phyloP scores from a whole-genome alignment of 2,888 invertebrate genomes.

The Tetranychus truncatus region DNA sequence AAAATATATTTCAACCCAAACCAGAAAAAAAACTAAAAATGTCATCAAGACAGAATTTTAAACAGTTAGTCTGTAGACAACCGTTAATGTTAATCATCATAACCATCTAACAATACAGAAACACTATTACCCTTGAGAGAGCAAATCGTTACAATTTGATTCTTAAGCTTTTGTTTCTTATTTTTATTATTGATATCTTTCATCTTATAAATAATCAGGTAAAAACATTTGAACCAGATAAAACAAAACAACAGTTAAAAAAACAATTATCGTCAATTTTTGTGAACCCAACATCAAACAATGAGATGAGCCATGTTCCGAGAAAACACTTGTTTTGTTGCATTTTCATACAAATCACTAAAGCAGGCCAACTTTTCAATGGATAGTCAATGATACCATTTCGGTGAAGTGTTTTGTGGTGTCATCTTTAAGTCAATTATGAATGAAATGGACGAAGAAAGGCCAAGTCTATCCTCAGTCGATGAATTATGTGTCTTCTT shows the following conservation, averaged over 20 bases:
- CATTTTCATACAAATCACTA: no score
- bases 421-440: background rate
- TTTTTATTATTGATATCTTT: no score
- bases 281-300: background rate
- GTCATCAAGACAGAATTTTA: background rate
- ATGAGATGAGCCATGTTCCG: background rate
- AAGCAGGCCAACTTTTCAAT: no score
- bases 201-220: background rate
- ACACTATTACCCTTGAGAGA: background rate
- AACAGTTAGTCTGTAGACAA: background rate
- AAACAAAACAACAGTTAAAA: background rate
- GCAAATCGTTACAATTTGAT: background rate
- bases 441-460: background rate
- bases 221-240: background rate
- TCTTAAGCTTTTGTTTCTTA: no score
- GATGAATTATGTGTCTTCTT: constrained; percentile 54
- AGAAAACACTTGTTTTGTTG: no score
- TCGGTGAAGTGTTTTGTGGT: background rate
- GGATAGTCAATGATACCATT: background rate
- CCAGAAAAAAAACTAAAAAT: background rate
- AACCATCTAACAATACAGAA: background rate
- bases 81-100: background rate
- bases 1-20: background rate
- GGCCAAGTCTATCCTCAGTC: background rate
- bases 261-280: background rate